Evolutionary conservation across 2,113 vertebrate species (phyloP), one percentile per base, ranked within the genome.

Genomic region (Scomber colias): DNA sequence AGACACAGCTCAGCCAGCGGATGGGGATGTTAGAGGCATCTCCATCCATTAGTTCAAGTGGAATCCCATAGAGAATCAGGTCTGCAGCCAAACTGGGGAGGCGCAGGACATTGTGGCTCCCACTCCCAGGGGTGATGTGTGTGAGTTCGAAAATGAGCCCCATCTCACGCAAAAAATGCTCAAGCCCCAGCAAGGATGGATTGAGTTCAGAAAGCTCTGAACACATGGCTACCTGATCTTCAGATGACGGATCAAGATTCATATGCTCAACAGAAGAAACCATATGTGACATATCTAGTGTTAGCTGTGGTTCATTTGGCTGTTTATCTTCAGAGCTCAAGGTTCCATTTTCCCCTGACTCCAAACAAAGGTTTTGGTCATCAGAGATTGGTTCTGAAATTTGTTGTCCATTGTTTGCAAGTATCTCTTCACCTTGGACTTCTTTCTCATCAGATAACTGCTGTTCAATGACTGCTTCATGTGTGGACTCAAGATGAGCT

Each of bases 81-180:
- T 95, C 94, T 48, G 89, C 73, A 16, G 90, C 92, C 21, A 95
- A 16, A 21, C 82, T 79, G 3, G 94, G 93, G 44, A 94, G 84
- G 49, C 87, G 82, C 49, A 86, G 64, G 30, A 93, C 86, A 66
- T 90, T 90, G 14, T 87, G 87, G 64, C 71, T 88, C 8, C 85
- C 87, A 50, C 79, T 89, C 15, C 81, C 30, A 0, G 77, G 79
- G 9, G 45, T 82, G 11, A 67, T 83, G 27, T 87, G 71, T 53
- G 90, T 92, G 65, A 93, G n/a, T 68, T 95, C 92, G 83, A 94
- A 95, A 89, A 95, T 85, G 16, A 95, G 71, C 2, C 92, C 92
- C 89, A 95, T 93, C 71, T 96, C 94, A 27, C 94, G 87, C 61
- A 95, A 75, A 77, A 95, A 95, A 79, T 95, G 93, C 49, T 95